phyloP scores from a whole-genome alignment of 2,888 invertebrate genomes.

The Agriopis aurantiaria region DNA sequence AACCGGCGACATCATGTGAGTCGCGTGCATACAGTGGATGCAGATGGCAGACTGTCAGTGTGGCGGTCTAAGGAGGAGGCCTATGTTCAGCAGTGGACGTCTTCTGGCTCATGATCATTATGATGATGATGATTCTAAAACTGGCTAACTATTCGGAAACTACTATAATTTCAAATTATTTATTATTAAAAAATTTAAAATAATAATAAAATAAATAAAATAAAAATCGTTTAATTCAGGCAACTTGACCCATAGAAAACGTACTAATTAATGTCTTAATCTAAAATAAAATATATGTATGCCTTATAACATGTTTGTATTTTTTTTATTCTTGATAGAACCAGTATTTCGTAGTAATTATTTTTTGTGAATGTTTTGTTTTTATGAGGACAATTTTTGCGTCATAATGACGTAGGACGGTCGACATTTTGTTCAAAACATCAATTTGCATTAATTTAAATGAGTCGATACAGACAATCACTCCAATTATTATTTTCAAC shows the following conservation, averaged over 20 bases:
- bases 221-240: too few species aligned
- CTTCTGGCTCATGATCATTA: too few species aligned
- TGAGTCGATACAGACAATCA: neutral
- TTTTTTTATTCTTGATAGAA: neutral
- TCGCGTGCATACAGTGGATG: too few species aligned
- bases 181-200: too few species aligned
- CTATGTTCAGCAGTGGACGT: too few species aligned
- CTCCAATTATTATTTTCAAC: neutral
- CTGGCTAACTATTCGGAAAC: neutral
- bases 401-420: neutral
- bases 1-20: too few species aligned
- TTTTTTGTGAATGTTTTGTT: neutral
- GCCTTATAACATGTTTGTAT: neutral
- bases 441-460: slow-evolving; percentile 3
- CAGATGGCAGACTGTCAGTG: too few species aligned
- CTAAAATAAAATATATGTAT: too few species aligned
- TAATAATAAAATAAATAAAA: too few species aligned
- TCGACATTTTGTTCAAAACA: neutral
- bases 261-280: too few species aligned
- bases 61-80: too few species aligned
- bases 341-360: neutral
- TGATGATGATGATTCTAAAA: neutral
- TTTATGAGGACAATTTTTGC: slow-evolving; percentile 2
- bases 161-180: neutral
- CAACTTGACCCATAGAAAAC: too few species aligned